A percentile compares a stretch with the other conserved stretches of the same genome.
phyloP scores from a whole-genome alignment of 2,888 invertebrate genomes.

The Archips crataeganus region DNA sequence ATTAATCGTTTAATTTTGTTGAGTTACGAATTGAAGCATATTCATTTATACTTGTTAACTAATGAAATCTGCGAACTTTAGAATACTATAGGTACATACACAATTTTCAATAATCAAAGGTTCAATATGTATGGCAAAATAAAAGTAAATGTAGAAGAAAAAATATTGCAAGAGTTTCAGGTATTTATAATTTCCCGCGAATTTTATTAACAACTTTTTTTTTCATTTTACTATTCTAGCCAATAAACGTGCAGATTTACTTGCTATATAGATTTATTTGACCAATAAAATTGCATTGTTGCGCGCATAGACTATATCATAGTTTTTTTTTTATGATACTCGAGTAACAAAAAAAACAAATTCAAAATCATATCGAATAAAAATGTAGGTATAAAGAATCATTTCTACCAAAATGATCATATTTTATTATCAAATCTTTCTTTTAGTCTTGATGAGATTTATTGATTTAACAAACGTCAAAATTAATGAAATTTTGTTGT shows the following conservation, averaged over 20 bases:
- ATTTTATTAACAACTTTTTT: background rate
- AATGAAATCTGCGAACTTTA: too few species aligned
- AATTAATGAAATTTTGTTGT: slow-evolving; percentile 1
- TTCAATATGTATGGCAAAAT: too few species aligned
- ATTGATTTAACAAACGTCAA: slow-evolving; percentile 20
- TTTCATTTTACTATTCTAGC: background rate
- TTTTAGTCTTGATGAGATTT: background rate
- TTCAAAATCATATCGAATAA: too few species aligned
- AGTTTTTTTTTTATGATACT: background rate
- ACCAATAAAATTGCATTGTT: background rate
- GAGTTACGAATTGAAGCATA: background rate
- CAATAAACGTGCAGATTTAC: background rate
- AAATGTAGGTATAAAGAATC: background rate
- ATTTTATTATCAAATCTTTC: background rate
- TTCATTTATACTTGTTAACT: too few species aligned
- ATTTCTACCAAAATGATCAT: background rate
- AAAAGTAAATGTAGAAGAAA: too few species aligned
- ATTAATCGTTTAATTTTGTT: background rate
- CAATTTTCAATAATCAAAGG: too few species aligned
- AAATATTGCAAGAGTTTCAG: too few species aligned
- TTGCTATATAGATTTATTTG: background rate
- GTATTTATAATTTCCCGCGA: slow-evolving; percentile 1
- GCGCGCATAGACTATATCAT: background rate
- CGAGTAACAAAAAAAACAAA: too few species aligned
- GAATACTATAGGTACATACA: too few species aligned